phyloP scores from a whole-genome alignment of 2,113 vertebrate species.

The Nothobranchius kuhntae region DNA sequence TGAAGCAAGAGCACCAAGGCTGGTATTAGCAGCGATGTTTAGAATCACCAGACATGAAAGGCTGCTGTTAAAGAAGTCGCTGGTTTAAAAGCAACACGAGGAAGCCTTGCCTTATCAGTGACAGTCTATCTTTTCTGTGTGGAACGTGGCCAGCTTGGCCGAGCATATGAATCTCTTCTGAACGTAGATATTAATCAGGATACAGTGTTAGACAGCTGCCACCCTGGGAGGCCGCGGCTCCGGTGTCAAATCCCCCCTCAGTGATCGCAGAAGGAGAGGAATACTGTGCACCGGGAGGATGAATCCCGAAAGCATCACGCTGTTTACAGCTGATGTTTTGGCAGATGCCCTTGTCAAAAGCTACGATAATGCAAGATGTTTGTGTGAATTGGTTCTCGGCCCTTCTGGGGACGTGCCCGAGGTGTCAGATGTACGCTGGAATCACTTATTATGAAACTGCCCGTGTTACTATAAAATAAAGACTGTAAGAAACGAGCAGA shows the following conservation, averaged over 20 bases:
- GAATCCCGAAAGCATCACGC: conserved; percentile 51
- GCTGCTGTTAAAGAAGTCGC: conserved; percentile 35
- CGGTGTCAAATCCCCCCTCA: conserved; percentile 72
- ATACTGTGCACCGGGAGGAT: conserved; percentile 60
- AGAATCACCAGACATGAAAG: conserved; percentile 28
- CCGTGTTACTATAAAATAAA: conserved; percentile 19
- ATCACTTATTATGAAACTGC: conserved; percentile 38
- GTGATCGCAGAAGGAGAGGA: conserved; percentile 59
- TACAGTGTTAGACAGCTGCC: conserved; percentile 70
- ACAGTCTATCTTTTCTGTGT: conserved; percentile 46
- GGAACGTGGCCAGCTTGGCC: conserved; percentile 43
- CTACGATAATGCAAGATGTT: conserved; percentile 54
- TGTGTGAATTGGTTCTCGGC: conserved; percentile 36
- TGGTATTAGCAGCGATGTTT: conserved; percentile 9
- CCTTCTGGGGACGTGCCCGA: conserved; percentile 48
- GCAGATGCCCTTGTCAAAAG: conserved; percentile 70
- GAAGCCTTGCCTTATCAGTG: conserved; percentile 45
- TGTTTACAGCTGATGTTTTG: conserved; percentile 63
- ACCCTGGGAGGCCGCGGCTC: conserved; percentile 64
- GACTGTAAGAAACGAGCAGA: neutral
- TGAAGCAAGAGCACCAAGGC: conserved; percentile 4
- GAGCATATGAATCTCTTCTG: conserved; percentile 58
- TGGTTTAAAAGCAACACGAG: conserved; percentile 55
- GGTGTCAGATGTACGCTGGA: conserved; percentile 47
- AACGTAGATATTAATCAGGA: conserved; percentile 78